Evolutionary conservation across 2,888 invertebrate genomes (phyloP).

Genomic region (Crocallis elinguaria): DNA sequence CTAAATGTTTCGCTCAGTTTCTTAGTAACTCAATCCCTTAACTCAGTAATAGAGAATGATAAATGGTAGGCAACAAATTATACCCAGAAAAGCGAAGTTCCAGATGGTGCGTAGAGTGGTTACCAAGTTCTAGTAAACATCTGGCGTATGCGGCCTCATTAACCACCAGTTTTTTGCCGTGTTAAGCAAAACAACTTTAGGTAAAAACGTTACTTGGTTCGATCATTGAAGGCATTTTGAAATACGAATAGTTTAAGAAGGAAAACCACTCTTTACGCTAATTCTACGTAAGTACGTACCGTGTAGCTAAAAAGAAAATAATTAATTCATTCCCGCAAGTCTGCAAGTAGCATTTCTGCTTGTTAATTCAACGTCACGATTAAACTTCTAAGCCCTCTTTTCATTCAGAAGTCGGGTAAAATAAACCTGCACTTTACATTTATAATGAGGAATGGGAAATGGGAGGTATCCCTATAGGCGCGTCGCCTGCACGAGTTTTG

Average conservation of each 20-base stretch:
- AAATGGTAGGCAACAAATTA: constrained; percentile 2
- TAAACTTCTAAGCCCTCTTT: too few relatives aligned
- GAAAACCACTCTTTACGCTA: neutral
- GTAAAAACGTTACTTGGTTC: constrained; percentile 26
- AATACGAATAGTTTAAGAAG: neutral
- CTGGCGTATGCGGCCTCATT: constrained; percentile 49
- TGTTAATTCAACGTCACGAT: too few relatives aligned
- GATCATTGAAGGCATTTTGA: neutral
- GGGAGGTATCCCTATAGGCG: too few relatives aligned
- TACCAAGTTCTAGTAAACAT: constrained; percentile 48
- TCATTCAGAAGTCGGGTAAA: too few relatives aligned
- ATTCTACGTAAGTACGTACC: too few relatives aligned
- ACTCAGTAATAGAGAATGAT: neutral
- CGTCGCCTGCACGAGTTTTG: too few relatives aligned
- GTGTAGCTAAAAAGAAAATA: too few relatives aligned
- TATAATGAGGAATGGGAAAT: too few relatives aligned
- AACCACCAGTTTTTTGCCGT: constrained; percentile 40
- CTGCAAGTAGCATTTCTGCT: too few relatives aligned
- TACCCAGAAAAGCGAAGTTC: constrained; percentile 28
- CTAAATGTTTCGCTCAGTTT: neutral
- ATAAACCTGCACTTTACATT: too few relatives aligned
- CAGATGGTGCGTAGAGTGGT: constrained; percentile 41
- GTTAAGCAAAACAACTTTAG: constrained; percentile 39
- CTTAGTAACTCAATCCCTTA: neutral
- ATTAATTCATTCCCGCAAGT: too few relatives aligned